Base-by-base conservation (phyloP, 1,140 invertebrate genomes). In the Eulimnadia texana region DNA sequence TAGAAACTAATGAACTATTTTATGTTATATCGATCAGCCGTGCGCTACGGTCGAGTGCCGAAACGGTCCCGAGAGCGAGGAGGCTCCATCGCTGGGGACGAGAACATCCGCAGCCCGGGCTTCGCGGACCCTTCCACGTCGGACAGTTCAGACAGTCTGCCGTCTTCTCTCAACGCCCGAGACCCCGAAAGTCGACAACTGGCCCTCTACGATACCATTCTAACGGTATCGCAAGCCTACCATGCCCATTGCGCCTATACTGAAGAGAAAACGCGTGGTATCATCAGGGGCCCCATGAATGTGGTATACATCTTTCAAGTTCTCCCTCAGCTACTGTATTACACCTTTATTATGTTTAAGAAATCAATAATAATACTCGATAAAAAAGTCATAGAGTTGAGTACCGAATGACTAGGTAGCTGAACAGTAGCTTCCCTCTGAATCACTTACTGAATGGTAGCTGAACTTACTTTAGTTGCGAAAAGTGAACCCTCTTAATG, bases 31-130 rank as follows among this genome's bases (percentile, higher is more conserved):
- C 66, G 33, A 77, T n/a, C n/a, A 96, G 93, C 93, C 70, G 93
- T 97, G 52, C 79, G 93, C 68, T 97, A 96, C 78, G 93, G 93
- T 53, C 81, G 93, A 60, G 92, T 96, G 62, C 93, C 93, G 52
- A 97, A 96, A 74, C 80, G 92, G 67, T 87, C 90, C 20, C 80
- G 92, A 65, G 91, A 93, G 72, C 79, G 83, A 60, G 80, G 83
- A 65, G 81, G 79, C 22, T 61, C 60, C 20, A 54, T 51, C 23
- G 33, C 33, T 74, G 76, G 63, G 75, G 76, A 62, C 72, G 33
- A 66, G 71, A 51, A 51, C 20, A 54, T 54, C 16, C 50, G 53
- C 53, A 54, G 60, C 29, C 60, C 60, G 25, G 53, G 53, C 22
- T 52, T 54, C 25, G 60, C 28, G 6, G 53, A 54, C 53, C 60